Evolutionary conservation across 2,113 vertebrate genomes (phyloP), one percentile per base, ranked within the genome.

Genomic region (Trinectes maculatus): DNA sequence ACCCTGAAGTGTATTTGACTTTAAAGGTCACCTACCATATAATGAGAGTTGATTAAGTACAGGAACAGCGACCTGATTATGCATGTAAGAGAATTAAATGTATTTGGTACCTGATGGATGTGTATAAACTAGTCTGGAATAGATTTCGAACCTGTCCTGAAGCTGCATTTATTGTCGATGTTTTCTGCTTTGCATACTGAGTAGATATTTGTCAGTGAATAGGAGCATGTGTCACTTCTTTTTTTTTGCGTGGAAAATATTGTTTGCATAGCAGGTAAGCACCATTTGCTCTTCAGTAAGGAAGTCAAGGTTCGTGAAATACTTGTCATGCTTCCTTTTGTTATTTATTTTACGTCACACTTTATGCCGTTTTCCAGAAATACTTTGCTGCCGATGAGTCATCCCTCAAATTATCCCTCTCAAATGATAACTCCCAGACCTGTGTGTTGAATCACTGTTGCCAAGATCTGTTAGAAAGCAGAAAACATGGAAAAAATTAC

Each of bases 291-390:
- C 51, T 28, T 62, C 81, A 88, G 84, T 69, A 53, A 68, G 67
- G 59, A 67, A 71, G 81, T 77, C 52, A 46, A 58, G 61, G 39
- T 80, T 90, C 86, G 52, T 71, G 40, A 82, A 87, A 80, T 69
- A 63, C 58, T 74, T 77, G 75, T 78, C 70, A 60, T 68, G 69
- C 62, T 72, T 71, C 39, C 42, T 42, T 55, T 74, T 74, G 66
- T 67, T 79, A 51, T 87, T 89, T 83, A 79, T 83, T 81, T 68
- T 71, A 79, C 39, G 31, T 87, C 81, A 85, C 80, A 84, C 51
- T n/a, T 24, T 72, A 72, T 18, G 68, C 70, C 61, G 12, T 81
- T 77, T 56, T 77, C 80, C 75, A 71, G 61, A 79, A 83, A 49
- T 65, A 55, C 62, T 84, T n/a, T 51, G 12, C 47, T 15, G 25